Percentiles rank a stretch among this genome's conserved stretches.
phyloP scores from a whole-genome alignment of 1,140 invertebrate genomes.

The Contarinia nasturtii region DNA sequence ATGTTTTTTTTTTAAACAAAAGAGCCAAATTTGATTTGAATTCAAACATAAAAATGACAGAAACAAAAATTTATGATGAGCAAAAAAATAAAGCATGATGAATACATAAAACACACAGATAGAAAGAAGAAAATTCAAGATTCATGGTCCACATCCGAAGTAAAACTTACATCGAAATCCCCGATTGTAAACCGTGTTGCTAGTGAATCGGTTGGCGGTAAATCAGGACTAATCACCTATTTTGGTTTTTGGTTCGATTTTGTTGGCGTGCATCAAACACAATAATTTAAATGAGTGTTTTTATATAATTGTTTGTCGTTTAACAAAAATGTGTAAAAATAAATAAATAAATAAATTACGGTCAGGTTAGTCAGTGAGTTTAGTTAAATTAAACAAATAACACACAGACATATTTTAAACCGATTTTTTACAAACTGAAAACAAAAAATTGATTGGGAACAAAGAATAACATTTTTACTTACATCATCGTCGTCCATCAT shows the following conservation, averaged over 20 bases:
- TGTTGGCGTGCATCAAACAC: constrained; percentile 1
- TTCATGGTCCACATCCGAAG: no score
- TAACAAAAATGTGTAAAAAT: background rate
- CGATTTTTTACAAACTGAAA: background rate
- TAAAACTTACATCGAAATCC: constrained; percentile 36
- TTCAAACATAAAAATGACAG: no score
- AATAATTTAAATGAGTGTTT: background rate
- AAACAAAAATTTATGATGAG: no score
- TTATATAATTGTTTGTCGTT: background rate
- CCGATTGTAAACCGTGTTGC: constrained; percentile 37
- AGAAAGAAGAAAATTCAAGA: no score
- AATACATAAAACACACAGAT: no score
- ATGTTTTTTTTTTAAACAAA: no score
- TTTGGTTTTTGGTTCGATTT: constrained; percentile 2
- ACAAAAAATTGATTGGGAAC: background rate
- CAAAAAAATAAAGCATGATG: no score
- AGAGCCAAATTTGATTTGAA: no score
- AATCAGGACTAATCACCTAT: constrained; percentile 36
- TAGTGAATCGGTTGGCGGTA: constrained; percentile 32
- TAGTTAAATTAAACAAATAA: background rate
- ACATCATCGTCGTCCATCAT: constrained; percentile 78
- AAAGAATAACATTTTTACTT: constrained; percentile 25
- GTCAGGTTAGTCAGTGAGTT: background rate
- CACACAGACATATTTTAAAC: background rate
- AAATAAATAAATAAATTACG: background rate